Percentiles rank a stretch among this genome's conserved stretches.
These are phyloP conservation scores for Nanger granti DNA, from an alignment of 2,113 vertebrate genomes.

Conservation along the genomic window DNA sequence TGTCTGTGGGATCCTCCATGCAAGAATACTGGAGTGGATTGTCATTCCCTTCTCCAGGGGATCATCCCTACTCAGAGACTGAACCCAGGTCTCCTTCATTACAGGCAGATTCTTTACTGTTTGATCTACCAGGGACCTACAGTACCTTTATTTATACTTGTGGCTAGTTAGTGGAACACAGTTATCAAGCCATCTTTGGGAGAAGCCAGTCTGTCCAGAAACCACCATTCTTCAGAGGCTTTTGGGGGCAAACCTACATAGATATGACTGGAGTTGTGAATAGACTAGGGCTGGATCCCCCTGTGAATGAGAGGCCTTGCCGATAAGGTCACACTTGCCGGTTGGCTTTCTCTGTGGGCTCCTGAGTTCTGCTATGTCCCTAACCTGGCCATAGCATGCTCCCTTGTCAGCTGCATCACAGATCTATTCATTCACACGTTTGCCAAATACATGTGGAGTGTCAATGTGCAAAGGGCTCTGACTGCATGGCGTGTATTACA, in stretches of 20 bases:
- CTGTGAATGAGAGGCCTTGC: not conserved
- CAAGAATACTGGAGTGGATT: not conserved
- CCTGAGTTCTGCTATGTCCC: not conserved
- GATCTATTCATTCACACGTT: not conserved
- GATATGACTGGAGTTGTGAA: not conserved
- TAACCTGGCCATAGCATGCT: not conserved
- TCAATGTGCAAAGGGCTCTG: not conserved
- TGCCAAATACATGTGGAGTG: not conserved
- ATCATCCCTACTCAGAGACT: not conserved
- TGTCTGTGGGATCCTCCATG: not conserved
- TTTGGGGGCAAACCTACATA: not conserved
- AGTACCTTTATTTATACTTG: not conserved
- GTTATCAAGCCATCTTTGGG: not conserved
- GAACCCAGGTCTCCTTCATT: not conserved
- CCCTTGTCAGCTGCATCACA: not conserved
- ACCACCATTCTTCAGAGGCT: not conserved
- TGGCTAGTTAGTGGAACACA: not conserved
- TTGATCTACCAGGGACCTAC: not conserved
- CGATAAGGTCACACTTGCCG: not conserved
- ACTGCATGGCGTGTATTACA: not conserved
- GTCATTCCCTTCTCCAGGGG: not conserved
- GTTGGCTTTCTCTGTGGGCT: not conserved
- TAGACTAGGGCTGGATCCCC: not conserved
- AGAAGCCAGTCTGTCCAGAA: conserved; percentile 8
- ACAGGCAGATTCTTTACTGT: not conserved